Base-by-base conservation (phyloP, 2,797 vertebrate species). In the Gambelia wislizenii region DNA sequence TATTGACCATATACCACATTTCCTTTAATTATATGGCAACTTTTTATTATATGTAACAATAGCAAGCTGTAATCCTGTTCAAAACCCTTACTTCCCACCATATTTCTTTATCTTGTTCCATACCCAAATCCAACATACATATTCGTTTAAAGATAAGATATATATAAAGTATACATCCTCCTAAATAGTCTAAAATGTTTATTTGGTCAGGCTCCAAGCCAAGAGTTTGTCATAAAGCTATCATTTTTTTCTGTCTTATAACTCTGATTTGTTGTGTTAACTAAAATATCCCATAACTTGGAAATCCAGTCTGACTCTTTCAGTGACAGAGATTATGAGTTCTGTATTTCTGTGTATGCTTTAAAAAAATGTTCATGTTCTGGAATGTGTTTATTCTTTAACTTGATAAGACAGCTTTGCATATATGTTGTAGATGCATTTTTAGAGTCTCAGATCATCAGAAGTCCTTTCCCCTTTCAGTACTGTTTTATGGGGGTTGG, bases 381-480 rank as follows among this genome's bases (percentile, higher is more conserved):
- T 85, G 83, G 77, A 89, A 85, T 85, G 76, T 89, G 76, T 85
- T 74, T 74, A 61, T 64, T 81, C 42, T 79, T 47, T 61, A 70
- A 30, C 30, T 81, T 70, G 83, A 85, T 64, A 64, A 81, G 77
- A 81, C 52, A 75, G n/a, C 18, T 75, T 80, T 56, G 83, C 64
- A 72, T 59, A 56, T 27, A 88, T 49, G 30, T 22, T 76, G 22
- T 59, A 81, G 42, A 44, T 76, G 42, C 27, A 61, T 76, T 74
- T 81, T 49, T 80, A 76, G 76, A 4, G 42, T 69, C 84, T 59
- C 47, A 75, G 72, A 44, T 67, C 64, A 33, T 67, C 6, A 22
- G 54, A 89, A 89, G n/a, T 27, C 72, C 80, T 80, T 64, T 33
- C 6, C 16, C 33, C 54, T n/a, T 77, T 25, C 3, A n/a, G 27